Percentiles rank a stretch among this genome's conserved stretches.
Conservation (phyloP, 2,888 invertebrate species). For the Germaria angustata region DNA sequence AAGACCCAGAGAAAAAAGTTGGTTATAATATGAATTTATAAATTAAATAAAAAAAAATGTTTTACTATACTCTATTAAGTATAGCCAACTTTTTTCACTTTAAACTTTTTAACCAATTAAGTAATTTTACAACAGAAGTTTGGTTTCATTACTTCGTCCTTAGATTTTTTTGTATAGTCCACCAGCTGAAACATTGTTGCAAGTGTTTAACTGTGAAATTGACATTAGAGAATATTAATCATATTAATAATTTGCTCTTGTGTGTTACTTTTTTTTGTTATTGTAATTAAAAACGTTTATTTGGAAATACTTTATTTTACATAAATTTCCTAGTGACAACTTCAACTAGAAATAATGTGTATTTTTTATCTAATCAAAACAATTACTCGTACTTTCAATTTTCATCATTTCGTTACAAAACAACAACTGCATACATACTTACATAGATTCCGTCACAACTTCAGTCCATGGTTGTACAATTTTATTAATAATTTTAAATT, state of each 20-base stretch:
- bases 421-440: no score
- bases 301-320: neutral
- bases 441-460: constrained; percentile 5
- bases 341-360: constrained; percentile 29
- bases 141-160: no score
- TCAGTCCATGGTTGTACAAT: constrained; percentile 10
- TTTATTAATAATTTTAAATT: constrained; percentile 57
- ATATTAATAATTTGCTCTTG: neutral
- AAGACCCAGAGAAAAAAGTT: neutral
- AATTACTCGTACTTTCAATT: constrained; percentile 59
- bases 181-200: no score
- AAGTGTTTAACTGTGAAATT: no score
- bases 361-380: constrained; percentile 46
- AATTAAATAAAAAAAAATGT: no score
- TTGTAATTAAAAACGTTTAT: neutral
- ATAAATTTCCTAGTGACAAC: constrained; percentile 2
- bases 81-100: neutral
- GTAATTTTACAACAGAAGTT: no score
- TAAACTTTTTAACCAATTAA: no score
- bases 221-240: no score
- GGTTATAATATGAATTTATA: neutral
- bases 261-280: no score
- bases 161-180: no score
- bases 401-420: constrained; percentile 43
- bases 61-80: no score